Base-by-base conservation (phyloP, 2,797 vertebrate species). In the Cynodonichthys magdalenae region DNA sequence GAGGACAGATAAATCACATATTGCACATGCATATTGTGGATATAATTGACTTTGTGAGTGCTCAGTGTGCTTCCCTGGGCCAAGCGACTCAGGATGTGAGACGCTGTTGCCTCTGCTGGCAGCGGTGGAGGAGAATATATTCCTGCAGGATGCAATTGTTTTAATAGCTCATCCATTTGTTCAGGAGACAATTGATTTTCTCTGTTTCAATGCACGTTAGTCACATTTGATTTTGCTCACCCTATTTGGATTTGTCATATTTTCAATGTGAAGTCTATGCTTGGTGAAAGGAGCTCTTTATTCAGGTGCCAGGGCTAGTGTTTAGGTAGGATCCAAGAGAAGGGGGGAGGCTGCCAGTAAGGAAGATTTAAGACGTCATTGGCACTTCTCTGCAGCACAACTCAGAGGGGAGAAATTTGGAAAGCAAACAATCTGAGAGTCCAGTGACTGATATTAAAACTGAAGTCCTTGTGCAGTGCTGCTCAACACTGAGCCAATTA, bases 161-260 rank as follows among this genome's bases (percentile, higher is more conserved):
- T 90, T 89, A 91, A 90, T 90, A 84, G 85, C 85, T 84, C 82
- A 75, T 89, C 85, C 83, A 87, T 88, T 91, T 87, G 82, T 86
- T 87, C 75, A 80, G 80, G 80, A 89, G 86, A 90, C 89, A 91
- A 89, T 89, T 89, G 89, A 88, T 91, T 91, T 86, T 81, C 83
- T 77, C 77, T 84, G 68, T 85, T 81, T 87, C 85, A 80, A 60
- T 82, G 79, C 83, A 86, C 81, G 80, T 92, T 89, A 90, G 82
- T 90, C 86, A 87, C 74, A 85, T 89, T 88, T 90, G 82, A 90
- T 89, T 90, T 88, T 77, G 85, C 80, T 80, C 59, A 46, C 82
- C 75, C 79, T 69, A 85, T 88, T 89, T 83, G 83, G 77, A 81
- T 83, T 81, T 75, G 82, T 83, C 84, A 81, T 67, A 69, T 87